Conservation (phyloP, 2,888 invertebrate species). For the Microlaimidae sp. region DNA sequence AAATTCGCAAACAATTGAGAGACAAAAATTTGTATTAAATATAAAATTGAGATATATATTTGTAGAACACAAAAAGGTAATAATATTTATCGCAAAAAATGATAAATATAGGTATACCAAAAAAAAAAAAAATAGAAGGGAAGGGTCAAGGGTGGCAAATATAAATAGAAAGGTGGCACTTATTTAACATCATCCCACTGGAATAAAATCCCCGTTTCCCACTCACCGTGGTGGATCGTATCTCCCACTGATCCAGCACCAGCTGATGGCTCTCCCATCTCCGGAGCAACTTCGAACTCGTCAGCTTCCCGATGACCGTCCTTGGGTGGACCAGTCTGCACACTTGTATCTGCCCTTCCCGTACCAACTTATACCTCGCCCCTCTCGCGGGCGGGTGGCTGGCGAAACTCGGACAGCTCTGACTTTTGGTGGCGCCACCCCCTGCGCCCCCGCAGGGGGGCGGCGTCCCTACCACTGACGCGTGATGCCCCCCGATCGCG, state of each 20-base stretch:
- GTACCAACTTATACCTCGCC: conserved; percentile 48
- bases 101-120: no score
- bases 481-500: not conserved
- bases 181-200: no score
- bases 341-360: conserved; percentile 52
- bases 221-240: conserved; percentile 54
- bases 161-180: no score
- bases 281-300: conserved; percentile 56
- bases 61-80: no score
- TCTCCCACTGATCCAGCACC: conserved; percentile 50
- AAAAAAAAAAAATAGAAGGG: no score
- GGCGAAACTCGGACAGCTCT: not conserved
- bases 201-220: no score
- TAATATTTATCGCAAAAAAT: no score
- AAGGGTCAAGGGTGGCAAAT: no score
- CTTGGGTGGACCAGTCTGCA: conserved; percentile 59
- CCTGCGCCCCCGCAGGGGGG: not conserved
- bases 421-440: not conserved
- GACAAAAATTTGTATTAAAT: no score
- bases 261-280: conserved; percentile 61
- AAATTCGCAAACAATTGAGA: no score
- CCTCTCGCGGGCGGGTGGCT: conserved; percentile 17
- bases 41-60: no score
- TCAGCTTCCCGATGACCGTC: conserved; percentile 58
- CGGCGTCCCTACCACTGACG: no score